Conservation (phyloP, 2,888 invertebrate genomes). For the Acanthacorydalis orientalis region DNA sequence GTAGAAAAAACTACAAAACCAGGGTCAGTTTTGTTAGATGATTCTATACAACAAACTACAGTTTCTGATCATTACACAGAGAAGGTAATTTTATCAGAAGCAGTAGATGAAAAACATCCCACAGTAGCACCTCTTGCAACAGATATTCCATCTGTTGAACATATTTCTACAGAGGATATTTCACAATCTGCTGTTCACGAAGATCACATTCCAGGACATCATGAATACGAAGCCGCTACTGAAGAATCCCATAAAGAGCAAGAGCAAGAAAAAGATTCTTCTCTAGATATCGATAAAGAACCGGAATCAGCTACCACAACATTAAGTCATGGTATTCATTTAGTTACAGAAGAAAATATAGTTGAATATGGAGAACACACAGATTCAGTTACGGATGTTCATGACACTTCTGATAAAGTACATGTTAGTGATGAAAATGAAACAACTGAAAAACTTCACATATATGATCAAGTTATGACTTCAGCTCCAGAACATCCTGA, state of each 20-base stretch:
- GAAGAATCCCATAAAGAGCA: constrained; percentile 2
- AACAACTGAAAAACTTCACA: constrained; percentile 1
- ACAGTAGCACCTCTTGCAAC: no score
- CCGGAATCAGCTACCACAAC: no score
- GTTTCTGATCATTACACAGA: no score
- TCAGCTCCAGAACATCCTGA: neutral
- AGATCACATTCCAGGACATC: neutral
- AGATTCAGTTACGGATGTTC: neutral
- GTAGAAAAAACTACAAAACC: no score
- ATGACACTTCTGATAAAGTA: constrained; percentile 3
- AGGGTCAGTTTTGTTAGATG: no score
- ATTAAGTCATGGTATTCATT: no score
- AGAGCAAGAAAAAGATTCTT: constrained; percentile 6
- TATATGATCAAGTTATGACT: neutral
- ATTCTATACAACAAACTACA: no score
- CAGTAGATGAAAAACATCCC: no score
- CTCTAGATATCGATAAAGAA: no score
- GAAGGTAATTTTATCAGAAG: no score
- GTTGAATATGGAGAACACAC: neutral
- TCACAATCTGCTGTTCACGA: neutral
- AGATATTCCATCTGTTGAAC: neutral
- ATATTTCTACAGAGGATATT: neutral
- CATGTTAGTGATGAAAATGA: constrained; percentile 4
- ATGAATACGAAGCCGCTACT: neutral
- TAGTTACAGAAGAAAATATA: neutral